These are phyloP conservation scores for Ceyx margarethae DNA, from an alignment of 2,113 vertebrate species.

Conservation along the genomic window DNA sequence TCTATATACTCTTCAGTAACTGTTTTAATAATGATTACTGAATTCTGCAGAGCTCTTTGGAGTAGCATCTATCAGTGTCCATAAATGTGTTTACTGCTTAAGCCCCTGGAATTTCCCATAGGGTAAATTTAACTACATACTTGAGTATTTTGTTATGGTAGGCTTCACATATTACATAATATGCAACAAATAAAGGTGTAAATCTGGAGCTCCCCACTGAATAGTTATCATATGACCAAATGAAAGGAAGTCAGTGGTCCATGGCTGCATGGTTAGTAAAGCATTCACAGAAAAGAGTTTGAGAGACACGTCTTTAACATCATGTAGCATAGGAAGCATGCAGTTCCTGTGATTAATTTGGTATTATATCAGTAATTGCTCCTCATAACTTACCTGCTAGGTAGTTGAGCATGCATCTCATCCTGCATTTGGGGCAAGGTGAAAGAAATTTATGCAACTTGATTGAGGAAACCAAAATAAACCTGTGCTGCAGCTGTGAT, in stretches of 20 bases:
- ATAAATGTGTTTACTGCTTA: background rate
- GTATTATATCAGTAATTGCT: background rate
- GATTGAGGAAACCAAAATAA: background rate
- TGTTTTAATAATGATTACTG: background rate
- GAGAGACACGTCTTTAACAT: background rate
- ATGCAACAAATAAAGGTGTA: background rate
- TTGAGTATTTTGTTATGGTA: background rate
- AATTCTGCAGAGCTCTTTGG: background rate
- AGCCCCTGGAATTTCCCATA: background rate
- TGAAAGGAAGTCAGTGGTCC: background rate
- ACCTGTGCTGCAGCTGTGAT: background rate
- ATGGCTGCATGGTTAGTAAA: background rate
- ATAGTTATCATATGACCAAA: background rate
- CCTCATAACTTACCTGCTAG: background rate
- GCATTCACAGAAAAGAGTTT: background rate
- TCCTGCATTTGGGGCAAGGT: background rate
- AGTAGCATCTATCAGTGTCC: background rate
- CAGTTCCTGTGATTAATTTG: background rate
- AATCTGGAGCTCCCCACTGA: background rate
- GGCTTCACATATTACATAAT: background rate
- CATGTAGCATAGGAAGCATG: background rate
- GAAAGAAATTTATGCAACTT: background rate
- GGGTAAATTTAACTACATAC: background rate
- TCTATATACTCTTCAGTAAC: background rate
- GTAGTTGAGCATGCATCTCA: background rate